These are phyloP conservation scores for Coelopa pilipes DNA, from an alignment of 2,888 invertebrate species.

Conservation along the genomic window DNA sequence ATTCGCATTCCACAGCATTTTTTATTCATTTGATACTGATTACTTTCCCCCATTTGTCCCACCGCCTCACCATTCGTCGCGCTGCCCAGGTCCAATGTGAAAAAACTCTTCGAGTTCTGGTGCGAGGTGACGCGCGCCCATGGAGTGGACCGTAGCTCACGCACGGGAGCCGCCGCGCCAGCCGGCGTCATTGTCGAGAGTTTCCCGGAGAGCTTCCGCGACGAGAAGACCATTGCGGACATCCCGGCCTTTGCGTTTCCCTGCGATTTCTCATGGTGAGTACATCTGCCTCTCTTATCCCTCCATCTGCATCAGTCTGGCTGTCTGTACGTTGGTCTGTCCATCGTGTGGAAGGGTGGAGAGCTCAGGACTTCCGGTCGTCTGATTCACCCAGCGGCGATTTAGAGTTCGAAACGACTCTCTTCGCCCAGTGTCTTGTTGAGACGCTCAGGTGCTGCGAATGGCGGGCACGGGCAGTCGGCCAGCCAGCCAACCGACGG, in stretches of 20 bases:
- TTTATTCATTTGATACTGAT: too few relatives aligned
- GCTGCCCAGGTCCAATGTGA: constrained; percentile 62
- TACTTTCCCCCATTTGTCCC: too few relatives aligned
- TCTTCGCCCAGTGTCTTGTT: neutral
- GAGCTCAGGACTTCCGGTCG: neutral
- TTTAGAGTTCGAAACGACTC: neutral
- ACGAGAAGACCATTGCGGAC: constrained; percentile 85
- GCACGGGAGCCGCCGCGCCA: constrained; percentile 47
- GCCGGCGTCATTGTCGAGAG: constrained; percentile 77
- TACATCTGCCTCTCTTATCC: constrained; percentile 51
- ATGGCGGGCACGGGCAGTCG: neutral
- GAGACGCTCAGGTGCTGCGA: neutral
- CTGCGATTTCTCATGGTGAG: constrained; percentile 81
- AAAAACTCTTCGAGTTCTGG: constrained; percentile 67
- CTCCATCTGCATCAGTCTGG: too few relatives aligned
- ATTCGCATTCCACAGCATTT: neutral
- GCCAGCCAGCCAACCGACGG: neutral
- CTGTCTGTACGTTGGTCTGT: too few relatives aligned
- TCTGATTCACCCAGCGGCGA: neutral
- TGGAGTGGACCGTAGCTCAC: constrained; percentile 51
- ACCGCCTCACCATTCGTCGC: constrained; percentile 1
- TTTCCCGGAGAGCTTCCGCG: constrained; percentile 85
- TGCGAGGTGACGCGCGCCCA: constrained; percentile 62
- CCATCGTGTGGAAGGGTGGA: neutral
- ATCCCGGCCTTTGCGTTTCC: constrained; percentile 94